These are phyloP conservation scores for Pterois miles DNA, from an alignment of 2,797 vertebrate species.

Conservation along the genomic window DNA sequence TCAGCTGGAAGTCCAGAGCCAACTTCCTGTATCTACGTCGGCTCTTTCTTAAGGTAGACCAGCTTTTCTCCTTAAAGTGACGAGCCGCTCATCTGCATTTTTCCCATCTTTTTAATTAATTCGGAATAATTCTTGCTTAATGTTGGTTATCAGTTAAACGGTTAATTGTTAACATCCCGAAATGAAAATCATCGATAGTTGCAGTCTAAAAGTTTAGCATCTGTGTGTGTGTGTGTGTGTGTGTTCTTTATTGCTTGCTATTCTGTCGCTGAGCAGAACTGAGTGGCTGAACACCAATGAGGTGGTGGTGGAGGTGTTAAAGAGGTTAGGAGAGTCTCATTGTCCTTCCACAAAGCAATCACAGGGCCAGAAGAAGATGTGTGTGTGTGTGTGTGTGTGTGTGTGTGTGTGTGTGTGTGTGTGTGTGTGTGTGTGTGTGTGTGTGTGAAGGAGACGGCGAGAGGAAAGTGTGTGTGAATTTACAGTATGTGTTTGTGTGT, in stretches of 20 bases:
- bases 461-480: constrained; percentile 25
- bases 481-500: constrained; percentile 41
- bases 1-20: too few species aligned
- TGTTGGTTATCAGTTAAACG: too few species aligned
- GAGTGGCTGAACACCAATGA: constrained; percentile 24
- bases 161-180: too few species aligned
- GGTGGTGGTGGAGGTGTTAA: constrained; percentile 28
- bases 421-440: constrained; percentile 12
- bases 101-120: too few species aligned
- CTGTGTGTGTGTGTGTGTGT: not conserved
- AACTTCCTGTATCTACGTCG: too few species aligned
- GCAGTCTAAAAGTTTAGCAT: not conserved
- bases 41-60: too few species aligned
- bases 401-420: constrained; percentile 10
- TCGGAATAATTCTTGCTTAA: too few species aligned
- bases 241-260: constrained; percentile 1
- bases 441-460: not conserved
- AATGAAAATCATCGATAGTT: not conserved
- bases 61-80: too few species aligned
- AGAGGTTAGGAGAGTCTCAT: constrained; percentile 42
- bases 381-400: constrained; percentile 14
- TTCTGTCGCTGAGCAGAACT: constrained; percentile 23
- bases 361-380: constrained; percentile 37
- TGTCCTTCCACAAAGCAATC: constrained; percentile 62
- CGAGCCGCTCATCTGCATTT: too few species aligned